Evolutionary conservation across 1,140 invertebrate species (phyloP).

Genomic region (Xylocopa sonorina): DNA sequence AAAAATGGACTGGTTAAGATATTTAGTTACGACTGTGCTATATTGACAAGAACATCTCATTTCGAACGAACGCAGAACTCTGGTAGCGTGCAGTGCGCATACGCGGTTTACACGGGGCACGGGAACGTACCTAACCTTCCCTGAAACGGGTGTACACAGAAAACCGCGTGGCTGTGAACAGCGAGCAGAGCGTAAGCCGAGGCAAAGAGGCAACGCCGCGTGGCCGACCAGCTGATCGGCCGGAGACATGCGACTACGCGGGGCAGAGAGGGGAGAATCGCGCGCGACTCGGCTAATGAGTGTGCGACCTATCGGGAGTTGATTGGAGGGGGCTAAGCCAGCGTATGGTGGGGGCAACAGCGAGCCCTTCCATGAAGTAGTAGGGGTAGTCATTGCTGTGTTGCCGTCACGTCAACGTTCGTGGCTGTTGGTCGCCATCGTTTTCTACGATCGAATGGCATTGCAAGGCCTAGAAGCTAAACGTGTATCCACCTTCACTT

Average conservation of each 20-base stretch:
- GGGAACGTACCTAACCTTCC: slow-evolving; percentile 63
- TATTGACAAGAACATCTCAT: slow-evolving; percentile 17
- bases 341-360: slow-evolving; percentile 42
- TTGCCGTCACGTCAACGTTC: slow-evolving; percentile 71
- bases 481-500: slow-evolving; percentile 52
- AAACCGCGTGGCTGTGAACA: slow-evolving; percentile 75
- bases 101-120: slow-evolving; percentile 67
- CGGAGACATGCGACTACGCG: slow-evolving; percentile 64
- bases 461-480: slow-evolving; percentile 83
- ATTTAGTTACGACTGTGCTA: not conserved
- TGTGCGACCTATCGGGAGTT: slow-evolving; percentile 79
- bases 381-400: slow-evolving; percentile 60
- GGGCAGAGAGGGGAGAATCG: slow-evolving; percentile 68
- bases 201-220: slow-evolving; percentile 71
- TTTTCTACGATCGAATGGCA: slow-evolving; percentile 83
- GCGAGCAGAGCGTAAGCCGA: slow-evolving; percentile 52
- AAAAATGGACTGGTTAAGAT: not conserved
- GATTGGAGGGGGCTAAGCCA: slow-evolving; percentile 47
- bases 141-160: slow-evolving; percentile 69
- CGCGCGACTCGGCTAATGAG: slow-evolving; percentile 80
- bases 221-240: slow-evolving; percentile 75
- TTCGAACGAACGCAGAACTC: slow-evolving; percentile 41
- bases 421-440: slow-evolving; percentile 65
- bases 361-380: slow-evolving; percentile 26
- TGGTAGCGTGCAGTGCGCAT: slow-evolving; percentile 65